A percentile compares a stretch with the other conserved stretches of the same genome.
Conservation (phyloP, 2,797 vertebrate genomes). For the Poeciliopsis gracilis region DNA sequence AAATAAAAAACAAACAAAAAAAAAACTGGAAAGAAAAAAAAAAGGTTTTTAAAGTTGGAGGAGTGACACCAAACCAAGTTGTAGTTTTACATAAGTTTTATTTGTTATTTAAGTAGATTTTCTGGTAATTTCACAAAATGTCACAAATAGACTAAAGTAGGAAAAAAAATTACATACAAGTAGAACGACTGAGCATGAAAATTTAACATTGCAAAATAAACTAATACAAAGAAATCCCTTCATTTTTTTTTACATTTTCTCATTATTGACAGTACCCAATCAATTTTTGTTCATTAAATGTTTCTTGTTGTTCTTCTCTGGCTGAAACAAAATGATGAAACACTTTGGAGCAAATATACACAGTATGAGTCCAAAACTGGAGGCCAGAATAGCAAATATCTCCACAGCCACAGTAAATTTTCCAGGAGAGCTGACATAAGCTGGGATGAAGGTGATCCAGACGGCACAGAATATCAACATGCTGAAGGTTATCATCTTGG, state of each 20-base stretch:
- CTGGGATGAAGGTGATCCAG: too few species aligned
- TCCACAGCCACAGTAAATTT: too few species aligned
- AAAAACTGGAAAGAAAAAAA: too few species aligned
- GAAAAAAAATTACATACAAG: background rate
- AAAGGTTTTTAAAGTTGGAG: background rate
- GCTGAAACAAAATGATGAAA: too few species aligned
- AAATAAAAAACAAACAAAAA: too few species aligned
- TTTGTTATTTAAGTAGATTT: background rate
- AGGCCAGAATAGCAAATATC: slow-evolving; percentile 1
- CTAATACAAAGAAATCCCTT: background rate
- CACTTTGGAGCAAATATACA: background rate
- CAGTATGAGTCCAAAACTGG: slow-evolving; percentile 3
- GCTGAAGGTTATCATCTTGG: too few species aligned
- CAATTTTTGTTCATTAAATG: too few species aligned
- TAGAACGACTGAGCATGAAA: background rate
- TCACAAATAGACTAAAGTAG: background rate
- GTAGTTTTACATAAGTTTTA: background rate
- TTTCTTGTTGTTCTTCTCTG: too few species aligned
- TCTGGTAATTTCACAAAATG: background rate
- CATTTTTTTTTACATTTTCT: background rate
- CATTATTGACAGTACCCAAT: background rate
- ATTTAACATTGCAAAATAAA: background rate
- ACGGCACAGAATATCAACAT: too few species aligned
- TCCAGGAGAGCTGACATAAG: too few species aligned
- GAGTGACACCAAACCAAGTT: background rate